Conservation (phyloP, 53 echinoderm and acorn worm genomes). For the Patiria pectinifera region DNA sequence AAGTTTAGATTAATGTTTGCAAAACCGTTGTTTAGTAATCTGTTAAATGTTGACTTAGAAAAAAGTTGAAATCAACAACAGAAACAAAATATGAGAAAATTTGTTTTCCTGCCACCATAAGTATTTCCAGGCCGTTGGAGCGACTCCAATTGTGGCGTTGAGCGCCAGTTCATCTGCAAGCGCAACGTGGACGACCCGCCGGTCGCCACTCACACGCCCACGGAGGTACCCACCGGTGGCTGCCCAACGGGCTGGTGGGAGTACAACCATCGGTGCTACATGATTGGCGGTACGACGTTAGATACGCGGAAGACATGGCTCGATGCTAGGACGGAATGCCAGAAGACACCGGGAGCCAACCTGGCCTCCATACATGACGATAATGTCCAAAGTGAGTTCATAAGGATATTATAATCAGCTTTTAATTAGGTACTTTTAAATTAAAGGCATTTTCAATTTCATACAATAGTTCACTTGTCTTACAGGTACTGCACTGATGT, state of each 20-base stretch:
- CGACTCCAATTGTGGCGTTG: constrained; percentile 74
- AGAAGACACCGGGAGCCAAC: constrained; percentile 26
- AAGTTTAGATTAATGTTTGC: too few species aligned
- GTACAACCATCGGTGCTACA: constrained; percentile 68
- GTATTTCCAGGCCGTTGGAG: constrained; percentile 57
- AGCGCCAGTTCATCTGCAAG: constrained; percentile 74
- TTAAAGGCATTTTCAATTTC: too few species aligned
- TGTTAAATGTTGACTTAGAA: not conserved
- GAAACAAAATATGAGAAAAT: not conserved
- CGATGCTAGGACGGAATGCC: constrained; percentile 72
- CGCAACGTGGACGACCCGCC: constrained; percentile 45
- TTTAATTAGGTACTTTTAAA: too few species aligned
- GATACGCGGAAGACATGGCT: constrained; percentile 64
- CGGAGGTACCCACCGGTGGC: constrained; percentile 45
- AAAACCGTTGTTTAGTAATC: too few species aligned
- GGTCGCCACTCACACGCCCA: constrained; percentile 18
- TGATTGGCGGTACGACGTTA: constrained; percentile 32
- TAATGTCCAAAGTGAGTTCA: constrained; percentile 69
- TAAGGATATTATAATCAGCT: not conserved
- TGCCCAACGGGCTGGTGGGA: constrained; percentile 68
- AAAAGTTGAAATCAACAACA: not conserved
- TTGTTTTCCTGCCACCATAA: not conserved
- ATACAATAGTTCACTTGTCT: too few species aligned
- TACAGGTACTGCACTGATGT: too few species aligned
- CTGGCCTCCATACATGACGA: constrained; percentile 71